Base-by-base conservation (phyloP, 2,888 invertebrate genomes). In the Eupeodes luniger region DNA sequence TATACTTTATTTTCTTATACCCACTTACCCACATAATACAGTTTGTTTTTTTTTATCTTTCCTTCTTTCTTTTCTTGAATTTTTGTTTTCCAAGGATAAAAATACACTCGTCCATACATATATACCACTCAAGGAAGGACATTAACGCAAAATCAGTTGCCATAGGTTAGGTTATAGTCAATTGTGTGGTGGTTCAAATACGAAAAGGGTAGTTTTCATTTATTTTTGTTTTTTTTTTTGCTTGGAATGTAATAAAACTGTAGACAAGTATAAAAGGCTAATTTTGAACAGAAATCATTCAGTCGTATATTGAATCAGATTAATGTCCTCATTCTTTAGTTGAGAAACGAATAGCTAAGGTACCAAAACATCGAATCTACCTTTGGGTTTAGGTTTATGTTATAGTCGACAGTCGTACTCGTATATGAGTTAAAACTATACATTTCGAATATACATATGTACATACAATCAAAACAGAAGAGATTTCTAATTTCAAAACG, bases 211-310 rank as follows among this genome's bases (percentile, higher is more conserved):
- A 53, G 67, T 67, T 53, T 67, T 59, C 10, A 12, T 47, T 47
- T 40, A 14, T 36, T 14, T 14, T 64, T 36, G 16, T 4, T 3
- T 19, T 44, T 44, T 57, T 44, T 44, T 47, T 27, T 27, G 7
- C 0, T n/a, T 59, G 7, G 34, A 27, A 4, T 59, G 16, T 59
- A 34, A 47, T 34, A 59, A 47, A 72, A 72, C 11, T 16, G 47
- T 44, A 4, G 47, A 34, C n/a, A 72, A 34, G 40, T 62, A 75
- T 53, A 70, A 70, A 69, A 59, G 70, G 66, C 75, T 83, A 72
- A 87, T 75, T 86, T 70, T 57, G 75, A 83, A 70, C 61, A 55
- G 80, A 83, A 87, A 72, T 83, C 83, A 87, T 80, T 87, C 66
- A 83, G 11, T 66, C 80, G 61, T 53, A 66, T 64, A 72, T 36